phyloP scores from a whole-genome alignment of 92 coral and sea anemone species.

The Virgularia gustaviana region DNA sequence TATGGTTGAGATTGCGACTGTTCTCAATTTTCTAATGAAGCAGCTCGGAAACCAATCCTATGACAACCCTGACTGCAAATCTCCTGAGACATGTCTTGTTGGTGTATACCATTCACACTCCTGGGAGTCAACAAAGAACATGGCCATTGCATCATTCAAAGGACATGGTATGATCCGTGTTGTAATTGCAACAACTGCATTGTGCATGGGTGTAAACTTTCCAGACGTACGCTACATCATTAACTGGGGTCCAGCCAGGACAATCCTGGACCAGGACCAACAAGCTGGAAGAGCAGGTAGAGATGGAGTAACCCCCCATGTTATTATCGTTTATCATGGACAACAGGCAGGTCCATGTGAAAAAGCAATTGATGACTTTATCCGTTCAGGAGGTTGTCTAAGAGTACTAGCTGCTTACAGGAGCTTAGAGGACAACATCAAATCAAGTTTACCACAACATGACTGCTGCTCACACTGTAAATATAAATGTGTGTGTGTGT shows the following conservation, averaged over 20 bases:
- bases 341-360: constrained; percentile 59
- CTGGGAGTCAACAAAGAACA: constrained; percentile 48
- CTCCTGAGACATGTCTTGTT: constrained; percentile 30
- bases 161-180: constrained; percentile 37
- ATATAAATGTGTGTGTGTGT: background rate
- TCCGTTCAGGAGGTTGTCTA: constrained; percentile 51
- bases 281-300: constrained; percentile 53
- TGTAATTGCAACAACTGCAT: constrained; percentile 50
- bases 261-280: constrained; percentile 53
- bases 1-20: constrained; percentile 48
- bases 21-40: constrained; percentile 24
- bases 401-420: constrained; percentile 53
- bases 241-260: constrained; percentile 61
- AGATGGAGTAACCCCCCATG: constrained; percentile 8
- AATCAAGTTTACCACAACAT: constrained; percentile 47
- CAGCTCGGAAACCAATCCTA: constrained; percentile 33
- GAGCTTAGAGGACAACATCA: constrained; percentile 43
- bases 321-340: constrained; percentile 55
- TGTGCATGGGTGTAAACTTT: constrained; percentile 64
- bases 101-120: constrained; percentile 58
- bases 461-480: constrained; percentile 49
- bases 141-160: constrained; percentile 31
- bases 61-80: background rate
- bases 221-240: constrained; percentile 53
- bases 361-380: constrained; percentile 58